Conservation (phyloP, 2,113 vertebrate species). For the Phrynocephalus versicolor region DNA sequence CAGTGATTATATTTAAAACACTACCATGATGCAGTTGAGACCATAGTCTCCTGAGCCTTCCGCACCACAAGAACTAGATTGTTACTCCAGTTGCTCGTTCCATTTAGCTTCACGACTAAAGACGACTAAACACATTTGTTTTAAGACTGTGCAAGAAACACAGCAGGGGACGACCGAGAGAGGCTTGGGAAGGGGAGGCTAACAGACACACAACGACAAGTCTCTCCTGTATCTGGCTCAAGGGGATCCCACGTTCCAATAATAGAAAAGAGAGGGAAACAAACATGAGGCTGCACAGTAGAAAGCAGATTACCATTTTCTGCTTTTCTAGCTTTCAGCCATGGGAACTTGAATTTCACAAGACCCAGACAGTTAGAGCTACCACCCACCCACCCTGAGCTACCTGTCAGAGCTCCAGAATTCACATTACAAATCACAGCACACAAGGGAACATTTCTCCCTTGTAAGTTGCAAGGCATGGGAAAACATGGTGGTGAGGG, state of each 20-base stretch:
- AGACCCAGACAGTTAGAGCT: not conserved
- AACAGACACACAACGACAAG: not conserved
- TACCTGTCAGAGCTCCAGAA: slow-evolving; percentile 3
- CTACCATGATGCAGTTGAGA: accelerated
- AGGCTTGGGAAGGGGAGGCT: not conserved
- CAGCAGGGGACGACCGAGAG: not conserved
- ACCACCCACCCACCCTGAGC: slow-evolving; percentile 9
- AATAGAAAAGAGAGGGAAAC: not conserved
- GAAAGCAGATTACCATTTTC: not conserved
- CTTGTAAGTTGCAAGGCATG: not conserved
- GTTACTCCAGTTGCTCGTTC: no score
- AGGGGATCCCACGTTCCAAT: not conserved
- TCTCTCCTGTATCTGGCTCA: not conserved
- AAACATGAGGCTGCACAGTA: accelerated
- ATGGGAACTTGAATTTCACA: slow-evolving; percentile 7
- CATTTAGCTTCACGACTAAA: not conserved
- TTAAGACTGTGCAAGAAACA: not conserved
- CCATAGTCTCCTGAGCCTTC: not conserved
- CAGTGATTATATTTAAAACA: not conserved
- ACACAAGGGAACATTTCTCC: slow-evolving; percentile 47
- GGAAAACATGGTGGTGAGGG: not conserved
- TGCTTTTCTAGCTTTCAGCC: not conserved
- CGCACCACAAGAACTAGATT: accelerated
- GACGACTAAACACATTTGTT: not conserved
- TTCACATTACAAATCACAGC: slow-evolving; percentile 51